A percentile compares a stretch with the other conserved stretches of the same genome.
phyloP scores from a whole-genome alignment of 2,797 vertebrate species.

The Toxotes lorentzi region DNA sequence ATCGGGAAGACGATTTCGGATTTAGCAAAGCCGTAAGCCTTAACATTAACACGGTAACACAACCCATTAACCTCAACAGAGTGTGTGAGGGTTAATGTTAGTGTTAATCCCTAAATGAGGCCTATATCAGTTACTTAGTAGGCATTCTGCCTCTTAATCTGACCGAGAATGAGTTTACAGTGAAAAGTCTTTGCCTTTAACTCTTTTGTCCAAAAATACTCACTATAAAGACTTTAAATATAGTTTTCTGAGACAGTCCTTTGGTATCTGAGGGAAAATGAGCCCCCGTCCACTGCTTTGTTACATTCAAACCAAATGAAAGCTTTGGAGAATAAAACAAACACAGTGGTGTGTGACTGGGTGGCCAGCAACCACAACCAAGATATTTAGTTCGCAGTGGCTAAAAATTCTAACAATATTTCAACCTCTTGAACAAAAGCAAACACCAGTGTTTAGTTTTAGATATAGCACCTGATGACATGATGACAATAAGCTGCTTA shows the following conservation, averaged over 20 bases:
- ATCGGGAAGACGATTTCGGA: no score
- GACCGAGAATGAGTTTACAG: conserved; percentile 15
- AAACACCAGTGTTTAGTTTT: conserved; percentile 12
- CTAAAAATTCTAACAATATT: not conserved
- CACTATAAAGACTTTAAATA: not conserved
- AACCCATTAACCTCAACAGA: conserved; percentile 56
- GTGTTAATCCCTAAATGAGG: conserved; percentile 52
- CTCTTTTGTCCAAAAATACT: not conserved
- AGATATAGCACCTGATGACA: conserved; percentile 29
- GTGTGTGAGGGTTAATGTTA: conserved; percentile 44
- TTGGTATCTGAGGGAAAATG: no score
- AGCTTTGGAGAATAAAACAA: conserved; percentile 7
- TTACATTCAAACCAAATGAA: not conserved
- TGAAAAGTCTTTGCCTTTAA: not conserved
- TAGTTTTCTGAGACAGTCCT: not conserved
- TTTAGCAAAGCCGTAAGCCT: conserved; percentile 30
- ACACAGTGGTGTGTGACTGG: not conserved
- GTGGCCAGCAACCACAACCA: not conserved
- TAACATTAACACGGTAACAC: conserved; percentile 57
- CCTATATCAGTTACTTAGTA: conserved; percentile 53
- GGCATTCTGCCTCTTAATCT: conserved; percentile 41
- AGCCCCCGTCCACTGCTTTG: not conserved
- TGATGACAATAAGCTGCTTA: conserved; percentile 52
- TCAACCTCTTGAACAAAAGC: conserved; percentile 8
- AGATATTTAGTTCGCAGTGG: not conserved